Evolutionary conservation across 2,888 invertebrate species (phyloP), one percentile per base, ranked within the genome.

Genomic region (Ephialtes manifestator): DNA sequence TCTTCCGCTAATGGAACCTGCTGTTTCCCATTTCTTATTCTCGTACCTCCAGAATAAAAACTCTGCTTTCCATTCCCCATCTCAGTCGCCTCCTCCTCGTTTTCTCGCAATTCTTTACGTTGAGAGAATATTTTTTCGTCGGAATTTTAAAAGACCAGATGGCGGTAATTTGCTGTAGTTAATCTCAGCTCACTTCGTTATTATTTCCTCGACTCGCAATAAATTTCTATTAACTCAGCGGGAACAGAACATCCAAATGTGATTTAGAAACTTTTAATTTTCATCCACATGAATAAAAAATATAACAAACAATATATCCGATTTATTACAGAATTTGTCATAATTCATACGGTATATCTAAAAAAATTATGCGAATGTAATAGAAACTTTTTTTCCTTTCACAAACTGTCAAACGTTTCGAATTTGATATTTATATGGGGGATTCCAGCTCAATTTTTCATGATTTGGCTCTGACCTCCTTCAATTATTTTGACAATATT

Each of bases 21-120:
- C 76, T 77, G 51, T 76, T 80, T 77, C 76, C 72, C 81, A 67
- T 72, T 84, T 63, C 76, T 81, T 84, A 81, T 81, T 81, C 60
- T 72, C 55, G 75, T 48, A 20, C 15, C 51, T 13, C 10, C 20
- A 51, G 58, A 51, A 71, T 55, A 60, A 81, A 81, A 80, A 58
- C 31, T 55, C 35, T 18, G 60, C 28, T 63, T 83, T 70, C 60
- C 39, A 24, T 74, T 74, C 60, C 18, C 53, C 31, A 63, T n/a
- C n/a, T 39, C 39, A 31, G 7, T 43, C 67, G 63, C 48, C 28
- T 15, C 20, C 60, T 46, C 55, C 43, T 31, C 31, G 43, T 63
- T 15, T 53, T 75, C 15, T 4, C 39, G 11, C 24, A 55, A 55
- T 55, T 55, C 11, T 39, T 43, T 20, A 20, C 65, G 20, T 10